Evolutionary conservation across 2,113 vertebrate species (phyloP).

Genomic region (Leptocoma aspasia): DNA sequence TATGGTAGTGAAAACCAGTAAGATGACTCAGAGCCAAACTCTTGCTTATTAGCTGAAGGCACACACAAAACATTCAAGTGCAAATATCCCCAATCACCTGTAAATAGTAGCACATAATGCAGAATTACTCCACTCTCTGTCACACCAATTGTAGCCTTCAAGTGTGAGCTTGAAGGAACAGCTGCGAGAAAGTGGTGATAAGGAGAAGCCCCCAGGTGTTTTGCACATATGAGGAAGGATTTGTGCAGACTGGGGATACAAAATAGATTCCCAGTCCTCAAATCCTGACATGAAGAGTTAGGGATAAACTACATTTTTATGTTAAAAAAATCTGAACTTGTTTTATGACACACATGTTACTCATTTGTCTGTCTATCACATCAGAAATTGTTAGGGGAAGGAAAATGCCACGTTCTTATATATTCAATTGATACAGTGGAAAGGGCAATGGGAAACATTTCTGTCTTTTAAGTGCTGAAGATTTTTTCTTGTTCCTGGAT

Average conservation of each 20-base stretch:
- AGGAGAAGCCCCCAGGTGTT: not conserved
- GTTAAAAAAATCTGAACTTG: not conserved
- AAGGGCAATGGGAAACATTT: not conserved
- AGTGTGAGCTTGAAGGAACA: not conserved
- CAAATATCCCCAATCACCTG: not conserved
- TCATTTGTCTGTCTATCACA: not conserved
- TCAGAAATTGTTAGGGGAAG: not conserved
- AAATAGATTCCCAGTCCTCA: not conserved
- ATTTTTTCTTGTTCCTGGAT: not conserved
- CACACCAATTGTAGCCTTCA: not conserved
- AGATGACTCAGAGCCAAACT: not conserved
- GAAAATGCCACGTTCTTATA: not conserved
- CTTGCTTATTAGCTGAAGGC: not conserved
- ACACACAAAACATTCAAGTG: not conserved
- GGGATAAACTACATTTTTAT: not conserved
- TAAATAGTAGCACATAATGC: not conserved
- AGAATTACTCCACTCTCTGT: not conserved
- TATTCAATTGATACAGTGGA: not conserved
- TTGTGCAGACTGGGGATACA: not conserved
- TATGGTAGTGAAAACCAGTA: not conserved
- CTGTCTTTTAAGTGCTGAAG: not conserved
- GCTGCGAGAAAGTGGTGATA: not conserved
- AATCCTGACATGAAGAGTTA: not conserved
- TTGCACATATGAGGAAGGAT: not conserved
- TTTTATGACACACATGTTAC: not conserved